phyloP scores from a whole-genome alignment of 2,113 vertebrate species.

The Campylorhamphus procurvoides region DNA sequence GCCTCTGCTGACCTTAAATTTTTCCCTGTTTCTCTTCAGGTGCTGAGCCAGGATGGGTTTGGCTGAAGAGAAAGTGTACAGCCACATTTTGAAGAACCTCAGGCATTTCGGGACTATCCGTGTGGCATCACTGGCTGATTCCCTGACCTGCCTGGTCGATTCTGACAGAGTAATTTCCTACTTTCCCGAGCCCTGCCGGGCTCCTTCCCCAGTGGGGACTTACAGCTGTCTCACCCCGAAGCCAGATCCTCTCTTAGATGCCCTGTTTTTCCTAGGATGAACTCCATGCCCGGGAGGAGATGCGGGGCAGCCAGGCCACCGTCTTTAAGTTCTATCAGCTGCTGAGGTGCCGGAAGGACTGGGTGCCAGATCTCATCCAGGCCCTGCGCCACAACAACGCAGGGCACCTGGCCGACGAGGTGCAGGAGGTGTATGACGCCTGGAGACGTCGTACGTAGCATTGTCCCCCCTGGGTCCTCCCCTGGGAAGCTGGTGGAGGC shows the following conservation, averaged over 20 bases:
- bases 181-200: neutral
- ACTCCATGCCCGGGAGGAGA: constrained; percentile 33
- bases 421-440: constrained; percentile 13
- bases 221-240: neutral
- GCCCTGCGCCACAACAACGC: constrained; percentile 28
- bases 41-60: constrained; percentile 41
- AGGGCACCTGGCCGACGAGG: constrained; percentile 7
- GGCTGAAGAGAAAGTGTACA: constrained; percentile 35
- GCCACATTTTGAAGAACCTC: constrained; percentile 6
- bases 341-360: constrained; percentile 36
- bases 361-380: constrained; percentile 31
- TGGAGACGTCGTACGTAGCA: neutral
- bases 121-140: neutral
- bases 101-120: neutral
- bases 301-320: neutral
- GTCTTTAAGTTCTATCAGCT: constrained; percentile 42
- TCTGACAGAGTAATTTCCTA: constrained; percentile 6
- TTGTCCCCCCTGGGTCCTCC: fast-evolving
- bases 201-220: fast-evolving
- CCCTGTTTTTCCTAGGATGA: constrained; percentile 18
- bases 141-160: constrained; percentile 39
- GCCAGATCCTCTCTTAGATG: neutral
- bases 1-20: fast-evolving
- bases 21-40: neutral
- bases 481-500: fast-evolving